Base-by-base conservation (phyloP, 2,113 vertebrate species). In the Xerus inauris region DNA sequence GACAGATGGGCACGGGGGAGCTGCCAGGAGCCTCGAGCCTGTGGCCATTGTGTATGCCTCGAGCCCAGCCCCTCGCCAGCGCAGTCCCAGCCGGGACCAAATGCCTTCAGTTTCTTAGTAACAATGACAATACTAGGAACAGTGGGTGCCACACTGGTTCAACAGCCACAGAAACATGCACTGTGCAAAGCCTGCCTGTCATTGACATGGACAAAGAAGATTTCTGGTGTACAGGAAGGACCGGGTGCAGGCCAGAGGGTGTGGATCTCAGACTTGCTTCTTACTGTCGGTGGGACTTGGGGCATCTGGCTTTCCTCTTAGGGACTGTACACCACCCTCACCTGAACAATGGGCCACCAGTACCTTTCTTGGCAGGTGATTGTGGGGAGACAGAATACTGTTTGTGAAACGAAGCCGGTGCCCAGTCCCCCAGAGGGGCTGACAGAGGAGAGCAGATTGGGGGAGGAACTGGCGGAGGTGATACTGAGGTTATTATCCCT, bases 1-100 rank as follows among this genome's bases (percentile, higher is more conserved):
- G 98, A 98, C 98, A 99, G 99, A 99, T 99, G 99, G 98, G 98
- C 97, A 96, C 89, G 93, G 88, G 95, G 96, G 94, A 94, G 98
- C 97, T 75, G 98, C 98, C 98, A 98, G 98, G 97, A 98, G 49
- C 79, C 98, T 97, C 97, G 94, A 98, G 98, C 98, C 97, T 95
- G 98, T 96, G 96, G 98, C 98, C 98, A 92, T 97, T 98, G 98
- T 98, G 98, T 98, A 98, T 97, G 97, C 79, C 59, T 92, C 88
- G 96, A 98, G 98, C 98, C 97, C 96, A 93, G 0, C 97, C 98
- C 97, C 97, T 98, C 71, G 47, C 97, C 97, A 71, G 96, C 94
- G 65, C 97, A 47, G 87, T 97, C 98, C 98, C 98, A 98, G 97
- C 96, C 54, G 84, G 96, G 97, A 97, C 98, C 97, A 96, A 76